phyloP scores from a whole-genome alignment of 2,113 vertebrate genomes.

The Ariopsis seemanni region DNA sequence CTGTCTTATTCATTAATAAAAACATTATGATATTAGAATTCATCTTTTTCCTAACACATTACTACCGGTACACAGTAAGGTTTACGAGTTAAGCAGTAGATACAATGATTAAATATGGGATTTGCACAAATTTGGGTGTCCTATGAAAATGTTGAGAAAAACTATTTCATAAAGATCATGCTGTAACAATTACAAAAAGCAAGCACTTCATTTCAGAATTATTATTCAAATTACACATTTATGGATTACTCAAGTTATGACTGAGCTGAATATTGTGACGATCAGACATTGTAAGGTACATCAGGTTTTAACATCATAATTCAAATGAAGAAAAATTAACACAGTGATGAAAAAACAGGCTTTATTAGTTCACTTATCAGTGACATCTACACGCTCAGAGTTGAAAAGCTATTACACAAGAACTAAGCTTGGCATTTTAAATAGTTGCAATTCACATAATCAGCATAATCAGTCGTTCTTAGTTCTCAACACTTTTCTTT shows the following conservation, averaged over 20 bases:
- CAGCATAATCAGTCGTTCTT: conserved; percentile 39
- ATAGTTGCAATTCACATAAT: conserved; percentile 28
- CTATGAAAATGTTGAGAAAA: background rate
- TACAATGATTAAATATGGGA: background rate
- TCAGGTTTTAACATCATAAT: background rate
- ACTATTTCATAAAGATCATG: background rate
- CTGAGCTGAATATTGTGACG: background rate
- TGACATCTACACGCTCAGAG: conserved; percentile 58
- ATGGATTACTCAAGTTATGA: background rate
- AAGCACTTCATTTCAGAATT: background rate
- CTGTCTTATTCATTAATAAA: background rate
- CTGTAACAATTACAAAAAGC: background rate
- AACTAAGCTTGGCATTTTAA: conserved; percentile 36
- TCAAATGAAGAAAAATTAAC: background rate
- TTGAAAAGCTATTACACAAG: conserved; percentile 45
- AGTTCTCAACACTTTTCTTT: conserved; percentile 11
- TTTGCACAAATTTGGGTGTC: background rate
- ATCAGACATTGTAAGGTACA: background rate
- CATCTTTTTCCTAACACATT: background rate
- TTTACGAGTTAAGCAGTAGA: background rate
- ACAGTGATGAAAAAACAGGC: conserved; percentile 59
- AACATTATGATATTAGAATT: background rate
- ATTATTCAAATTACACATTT: background rate
- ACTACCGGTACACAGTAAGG: background rate
- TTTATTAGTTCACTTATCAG: conserved; percentile 64